Percentiles rank a stretch among this genome's conserved stretches.
Conservation (phyloP, 2,888 invertebrate species). For the Drosophila nr. fundita region DNA sequence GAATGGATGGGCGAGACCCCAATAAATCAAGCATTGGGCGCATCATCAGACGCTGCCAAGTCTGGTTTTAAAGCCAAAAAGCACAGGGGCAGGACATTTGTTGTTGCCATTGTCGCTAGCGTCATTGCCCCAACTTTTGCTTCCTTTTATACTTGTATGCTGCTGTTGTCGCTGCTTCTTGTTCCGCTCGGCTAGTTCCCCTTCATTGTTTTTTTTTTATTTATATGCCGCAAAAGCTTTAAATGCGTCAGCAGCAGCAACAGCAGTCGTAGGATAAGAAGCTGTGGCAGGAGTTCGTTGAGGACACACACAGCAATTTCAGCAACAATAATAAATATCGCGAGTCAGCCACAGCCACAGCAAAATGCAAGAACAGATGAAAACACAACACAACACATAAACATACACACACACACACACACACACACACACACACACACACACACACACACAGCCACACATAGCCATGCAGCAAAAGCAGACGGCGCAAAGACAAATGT, state of each 20-base stretch:
- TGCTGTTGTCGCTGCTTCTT: constrained; percentile 39
- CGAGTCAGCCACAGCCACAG: constrained; percentile 76
- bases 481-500: constrained; percentile 17
- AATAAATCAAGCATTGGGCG: constrained; percentile 75
- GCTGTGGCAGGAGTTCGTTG: constrained; percentile 23
- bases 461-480: constrained; percentile 1
- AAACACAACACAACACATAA: constrained; percentile 28
- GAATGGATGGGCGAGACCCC: constrained; percentile 23
- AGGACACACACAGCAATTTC: constrained; percentile 73
- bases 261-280: constrained; percentile 21
- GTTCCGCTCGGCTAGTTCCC: constrained; percentile 71
- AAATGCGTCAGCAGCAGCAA: constrained; percentile 71
- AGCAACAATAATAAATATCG: constrained; percentile 78
- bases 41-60: constrained; percentile 68
- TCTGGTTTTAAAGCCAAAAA: constrained; percentile 38
- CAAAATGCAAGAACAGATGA: constrained; percentile 45
- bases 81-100: not conserved
- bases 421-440: not conserved
- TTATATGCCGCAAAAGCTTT: constrained; percentile 79
- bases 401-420: constrained; percentile 40
- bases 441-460: constrained; percentile 31
- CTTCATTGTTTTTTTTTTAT: constrained; percentile 54
- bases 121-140: constrained; percentile 42
- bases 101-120: constrained; percentile 57
- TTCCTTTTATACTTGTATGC: constrained; percentile 25